Conservation (phyloP, 1,140 invertebrate species). For the Pseudomyrmex flavicornis region DNA sequence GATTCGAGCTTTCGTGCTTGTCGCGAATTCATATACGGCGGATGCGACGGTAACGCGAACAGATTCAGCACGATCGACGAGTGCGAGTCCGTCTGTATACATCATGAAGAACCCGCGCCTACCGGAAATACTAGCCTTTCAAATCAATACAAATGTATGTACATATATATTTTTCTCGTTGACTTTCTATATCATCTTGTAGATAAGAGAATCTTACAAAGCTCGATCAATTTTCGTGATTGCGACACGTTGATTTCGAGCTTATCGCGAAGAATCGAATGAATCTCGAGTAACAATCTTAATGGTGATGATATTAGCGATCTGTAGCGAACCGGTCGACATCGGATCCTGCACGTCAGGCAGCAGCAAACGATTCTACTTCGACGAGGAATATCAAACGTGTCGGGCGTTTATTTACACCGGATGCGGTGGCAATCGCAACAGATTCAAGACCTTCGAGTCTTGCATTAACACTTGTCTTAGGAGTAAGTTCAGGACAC, state of each 20-base stretch:
- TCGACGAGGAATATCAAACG: constrained; percentile 89
- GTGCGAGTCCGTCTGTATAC: constrained; percentile 89
- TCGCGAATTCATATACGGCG: constrained; percentile 91
- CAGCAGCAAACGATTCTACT: constrained; percentile 91
- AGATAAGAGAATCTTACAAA: constrained; percentile 1
- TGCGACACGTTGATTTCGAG: neutral
- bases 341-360: constrained; percentile 90
- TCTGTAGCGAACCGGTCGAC: constrained; percentile 88
- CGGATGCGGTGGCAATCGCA: constrained; percentile 92
- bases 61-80: constrained; percentile 90
- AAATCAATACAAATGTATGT: constrained; percentile 77
- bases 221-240: neutral
- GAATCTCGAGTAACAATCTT: constrained; percentile 35
- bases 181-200: neutral
- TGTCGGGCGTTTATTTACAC: constrained; percentile 93
- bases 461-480: constrained; percentile 88
- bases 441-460: constrained; percentile 91
- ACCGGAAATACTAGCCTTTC: constrained; percentile 81
- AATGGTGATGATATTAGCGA: constrained; percentile 78
- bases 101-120: constrained; percentile 83
- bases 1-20: constrained; percentile 86
- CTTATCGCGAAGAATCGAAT: neutral
- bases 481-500: constrained; percentile 81
- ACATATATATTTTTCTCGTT: constrained; percentile 22
- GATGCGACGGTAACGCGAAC: constrained; percentile 95